These are phyloP conservation scores for Salpingus planirostris DNA, from an alignment of 2,888 invertebrate genomes.

Conservation along the genomic window DNA sequence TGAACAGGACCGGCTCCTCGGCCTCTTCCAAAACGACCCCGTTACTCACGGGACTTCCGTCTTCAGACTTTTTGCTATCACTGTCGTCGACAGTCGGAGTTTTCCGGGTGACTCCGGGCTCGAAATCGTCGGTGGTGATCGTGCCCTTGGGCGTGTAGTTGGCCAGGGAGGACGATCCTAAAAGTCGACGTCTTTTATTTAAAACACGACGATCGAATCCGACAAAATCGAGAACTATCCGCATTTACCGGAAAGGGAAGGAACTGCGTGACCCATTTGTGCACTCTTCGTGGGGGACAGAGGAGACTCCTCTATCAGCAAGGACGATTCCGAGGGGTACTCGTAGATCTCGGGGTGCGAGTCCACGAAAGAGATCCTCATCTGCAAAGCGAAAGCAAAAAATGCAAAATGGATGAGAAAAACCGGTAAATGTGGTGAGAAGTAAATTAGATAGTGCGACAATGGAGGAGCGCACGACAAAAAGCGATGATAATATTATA, in stretches of 20 bases:
- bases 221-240: too few relatives aligned
- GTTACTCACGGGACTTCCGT: conserved; percentile 1
- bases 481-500: too few relatives aligned
- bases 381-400: conserved; percentile 46
- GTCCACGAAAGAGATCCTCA: conserved; percentile 85
- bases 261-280: conserved; percentile 32
- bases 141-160: conserved; percentile 77
- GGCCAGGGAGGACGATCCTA: conserved; percentile 52
- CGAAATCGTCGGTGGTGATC: conserved; percentile 57
- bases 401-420: too few relatives aligned
- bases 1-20: conserved; percentile 34
- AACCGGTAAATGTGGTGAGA: too few relatives aligned
- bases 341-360: conserved; percentile 80
- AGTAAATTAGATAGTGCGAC: too few relatives aligned
- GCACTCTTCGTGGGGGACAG: conserved; percentile 3
- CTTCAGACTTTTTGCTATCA: conserved; percentile 4
- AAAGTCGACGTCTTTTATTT: conserved; percentile 23
- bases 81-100: conserved; percentile 21
- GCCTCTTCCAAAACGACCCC: conserved; percentile 23
- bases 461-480: too few relatives aligned
- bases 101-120: conserved; percentile 68
- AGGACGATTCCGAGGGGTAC: conserved; percentile 85
- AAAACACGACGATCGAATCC: too few relatives aligned
- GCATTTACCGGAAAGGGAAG: conserved; percentile 31
- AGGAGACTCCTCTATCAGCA: conserved; percentile 52